phyloP scores from a whole-genome alignment of 2,888 invertebrate species.

The Petrolisthes cinctipes region DNA sequence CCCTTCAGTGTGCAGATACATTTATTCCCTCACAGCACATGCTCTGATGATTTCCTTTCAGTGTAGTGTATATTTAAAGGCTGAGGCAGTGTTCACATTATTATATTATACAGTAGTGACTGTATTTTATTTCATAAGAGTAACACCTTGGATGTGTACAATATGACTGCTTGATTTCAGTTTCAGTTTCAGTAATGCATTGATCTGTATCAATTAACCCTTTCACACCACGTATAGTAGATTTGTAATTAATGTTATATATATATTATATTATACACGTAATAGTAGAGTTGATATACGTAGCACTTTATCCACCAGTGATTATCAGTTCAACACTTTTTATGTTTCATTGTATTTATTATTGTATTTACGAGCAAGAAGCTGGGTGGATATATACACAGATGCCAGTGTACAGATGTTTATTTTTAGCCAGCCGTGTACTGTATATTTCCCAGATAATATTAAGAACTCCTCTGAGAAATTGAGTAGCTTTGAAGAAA shows the following conservation, averaged over 20 bases:
- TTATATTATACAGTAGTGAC: background rate
- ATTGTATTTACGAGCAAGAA: background rate
- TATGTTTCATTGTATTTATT: background rate
- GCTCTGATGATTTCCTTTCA: too few species aligned
- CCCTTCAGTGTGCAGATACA: too few species aligned
- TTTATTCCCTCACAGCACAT: too few species aligned
- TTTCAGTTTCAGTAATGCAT: background rate
- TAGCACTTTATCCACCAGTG: background rate
- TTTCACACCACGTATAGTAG: background rate
- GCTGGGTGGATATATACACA: background rate
- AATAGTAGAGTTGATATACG: background rate
- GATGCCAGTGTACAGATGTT: too few species aligned
- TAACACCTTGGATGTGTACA: background rate
- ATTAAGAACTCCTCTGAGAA: too few species aligned
- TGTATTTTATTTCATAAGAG: background rate
- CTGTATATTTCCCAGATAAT: too few species aligned
- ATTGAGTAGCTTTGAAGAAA: too few species aligned
- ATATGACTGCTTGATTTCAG: background rate
- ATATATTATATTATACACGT: background rate
- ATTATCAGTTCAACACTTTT: background rate
- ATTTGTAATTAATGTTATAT: slow-evolving; percentile 19
- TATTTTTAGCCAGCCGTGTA: too few species aligned
- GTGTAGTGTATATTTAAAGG: too few species aligned
- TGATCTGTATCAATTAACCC: background rate
- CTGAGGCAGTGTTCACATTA: too few species aligned